phyloP scores from a whole-genome alignment of 2,888 invertebrate genomes.

The Cerceris ruficornis region DNA sequence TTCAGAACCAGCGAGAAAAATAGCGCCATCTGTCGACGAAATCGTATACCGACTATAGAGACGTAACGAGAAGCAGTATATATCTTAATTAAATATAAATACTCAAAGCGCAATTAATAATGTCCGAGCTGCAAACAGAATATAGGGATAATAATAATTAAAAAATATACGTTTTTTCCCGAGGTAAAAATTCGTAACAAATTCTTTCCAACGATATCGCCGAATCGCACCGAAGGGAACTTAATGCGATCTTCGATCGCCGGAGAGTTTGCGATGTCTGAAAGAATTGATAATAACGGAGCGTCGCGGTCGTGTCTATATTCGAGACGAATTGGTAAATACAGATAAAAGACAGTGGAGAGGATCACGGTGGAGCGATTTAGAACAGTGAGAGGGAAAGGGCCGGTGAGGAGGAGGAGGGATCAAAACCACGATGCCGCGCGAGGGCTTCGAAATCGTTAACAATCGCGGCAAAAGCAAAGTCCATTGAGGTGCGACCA shows the following conservation, averaged over 20 bases:
- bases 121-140: too few species aligned
- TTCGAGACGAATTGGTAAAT: conserved; percentile 69
- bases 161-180: too few species aligned
- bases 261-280: conserved; percentile 21
- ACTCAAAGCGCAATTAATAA: too few species aligned
- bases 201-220: too few species aligned
- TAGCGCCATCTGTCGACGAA: neutral
- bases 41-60: too few species aligned
- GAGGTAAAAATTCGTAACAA: too few species aligned
- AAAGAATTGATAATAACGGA: conserved; percentile 44
- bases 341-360: conserved; percentile 66
- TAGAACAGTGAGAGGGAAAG: conserved; percentile 65
- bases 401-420: conserved; percentile 15
- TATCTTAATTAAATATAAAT: too few species aligned
- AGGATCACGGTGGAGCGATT: conserved; percentile 73
- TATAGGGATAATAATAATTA: too few species aligned
- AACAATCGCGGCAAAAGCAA: conserved; percentile 75
- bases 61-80: neutral
- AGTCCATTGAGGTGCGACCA: conserved; percentile 76
- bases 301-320: conserved; percentile 37
- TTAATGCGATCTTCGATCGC: neutral
- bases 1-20: conserved; percentile 29
- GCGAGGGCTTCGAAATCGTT: conserved; percentile 72
- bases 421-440: conserved; percentile 58
- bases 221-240: too few species aligned